Percentiles rank a stretch among this genome's conserved stretches.
phyloP scores from a whole-genome alignment of 1,140 invertebrate genomes.

The Anadara kagoshimensis region DNA sequence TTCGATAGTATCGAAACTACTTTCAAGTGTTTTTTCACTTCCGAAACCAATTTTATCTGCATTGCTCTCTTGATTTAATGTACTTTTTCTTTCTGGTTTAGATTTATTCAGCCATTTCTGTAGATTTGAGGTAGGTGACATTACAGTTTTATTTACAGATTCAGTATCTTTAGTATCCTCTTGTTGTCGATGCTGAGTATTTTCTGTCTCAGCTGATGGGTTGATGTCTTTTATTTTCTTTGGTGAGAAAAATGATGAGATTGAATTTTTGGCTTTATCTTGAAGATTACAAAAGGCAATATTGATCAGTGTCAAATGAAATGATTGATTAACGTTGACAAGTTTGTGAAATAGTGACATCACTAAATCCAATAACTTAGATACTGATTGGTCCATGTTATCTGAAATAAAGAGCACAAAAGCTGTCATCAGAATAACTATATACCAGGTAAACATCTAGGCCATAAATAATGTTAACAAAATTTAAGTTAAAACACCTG shows the following conservation, averaged over 20 bases:
- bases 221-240: background rate
- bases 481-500: too few species aligned
- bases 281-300: slow-evolving; percentile 52
- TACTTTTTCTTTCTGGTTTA: slow-evolving; percentile 14
- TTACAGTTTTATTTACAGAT: background rate
- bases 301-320: slow-evolving; percentile 56
- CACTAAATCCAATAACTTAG: slow-evolving; percentile 32
- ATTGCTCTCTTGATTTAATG: background rate
- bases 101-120: background rate
- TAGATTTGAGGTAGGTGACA: background rate
- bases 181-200: background rate
- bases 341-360: slow-evolving; percentile 52
- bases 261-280: slow-evolving; percentile 39
- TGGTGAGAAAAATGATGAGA: slow-evolving; percentile 44
- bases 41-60: too few species aligned
- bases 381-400: slow-evolving; percentile 13
- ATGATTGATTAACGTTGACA: slow-evolving; percentile 47
- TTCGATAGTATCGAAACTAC: too few species aligned
- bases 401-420: slow-evolving; percentile 32
- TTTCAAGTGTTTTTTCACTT: too few species aligned
- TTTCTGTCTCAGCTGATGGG: background rate
- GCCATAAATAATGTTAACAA: background rate
- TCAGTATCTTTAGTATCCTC: background rate
- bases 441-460: background rate
- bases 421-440: background rate